phyloP scores from a whole-genome alignment of 1,140 invertebrate genomes.

The Battus philenor region DNA sequence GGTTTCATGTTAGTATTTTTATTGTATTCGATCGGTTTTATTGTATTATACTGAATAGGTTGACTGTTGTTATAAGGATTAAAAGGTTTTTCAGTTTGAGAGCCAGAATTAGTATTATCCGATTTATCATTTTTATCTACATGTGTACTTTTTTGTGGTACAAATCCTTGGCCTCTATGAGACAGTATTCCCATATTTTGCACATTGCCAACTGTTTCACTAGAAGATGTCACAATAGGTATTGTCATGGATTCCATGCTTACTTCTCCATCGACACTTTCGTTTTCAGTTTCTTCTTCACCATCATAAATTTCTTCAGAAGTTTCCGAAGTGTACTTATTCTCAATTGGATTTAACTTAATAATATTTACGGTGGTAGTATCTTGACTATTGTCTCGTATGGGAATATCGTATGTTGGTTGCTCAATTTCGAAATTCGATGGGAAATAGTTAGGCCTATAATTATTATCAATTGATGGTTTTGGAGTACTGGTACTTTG shows the following conservation, averaged over 20 bases:
- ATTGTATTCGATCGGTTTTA: constrained; percentile 45
- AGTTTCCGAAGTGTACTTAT: constrained; percentile 59
- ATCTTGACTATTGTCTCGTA: constrained; percentile 58
- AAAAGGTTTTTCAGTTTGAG: constrained; percentile 74
- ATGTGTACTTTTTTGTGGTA: constrained; percentile 10
- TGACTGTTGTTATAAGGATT: constrained; percentile 36
- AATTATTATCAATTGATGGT: constrained; percentile 43
- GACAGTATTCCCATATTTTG: constrained; percentile 29
- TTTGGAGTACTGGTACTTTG: constrained; percentile 27
- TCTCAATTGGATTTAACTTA: constrained; percentile 24
- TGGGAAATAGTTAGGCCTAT: constrained; percentile 49
- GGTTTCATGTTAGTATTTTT: constrained; percentile 49
- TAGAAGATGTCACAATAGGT: constrained; percentile 53
- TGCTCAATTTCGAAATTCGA: constrained; percentile 50
- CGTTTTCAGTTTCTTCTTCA: constrained; percentile 44
- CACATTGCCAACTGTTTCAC: constrained; percentile 27
- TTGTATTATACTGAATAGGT: constrained; percentile 44
- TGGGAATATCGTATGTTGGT: constrained; percentile 67
- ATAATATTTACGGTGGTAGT: constrained; percentile 33
- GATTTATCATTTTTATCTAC: constrained; percentile 21
- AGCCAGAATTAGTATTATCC: constrained; percentile 50
- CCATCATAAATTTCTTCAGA: constrained; percentile 68
- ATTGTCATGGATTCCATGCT: constrained; percentile 69
- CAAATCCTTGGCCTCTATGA: constrained; percentile 33
- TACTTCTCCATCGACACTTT: constrained; percentile 57